Conservation (phyloP, 1,140 invertebrate species). For the Dinoponera quadriceps region DNA sequence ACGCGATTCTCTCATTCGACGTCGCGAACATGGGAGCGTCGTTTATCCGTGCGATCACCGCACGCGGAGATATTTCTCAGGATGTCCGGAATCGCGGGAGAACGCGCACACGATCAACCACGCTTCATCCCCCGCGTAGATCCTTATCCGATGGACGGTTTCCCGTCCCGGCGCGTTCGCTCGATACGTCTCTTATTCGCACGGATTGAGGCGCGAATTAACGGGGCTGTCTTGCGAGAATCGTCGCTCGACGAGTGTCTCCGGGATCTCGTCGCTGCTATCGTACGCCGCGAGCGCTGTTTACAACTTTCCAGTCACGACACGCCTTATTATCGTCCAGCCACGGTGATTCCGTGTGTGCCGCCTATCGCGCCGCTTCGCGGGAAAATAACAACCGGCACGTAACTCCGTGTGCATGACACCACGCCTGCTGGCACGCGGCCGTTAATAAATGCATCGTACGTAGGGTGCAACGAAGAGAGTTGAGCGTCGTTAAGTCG, state of each 20-base stretch:
- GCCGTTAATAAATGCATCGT: conserved; percentile 56
- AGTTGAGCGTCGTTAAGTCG: conserved; percentile 24
- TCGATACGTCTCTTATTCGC: neutral
- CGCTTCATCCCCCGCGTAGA: conserved; percentile 10
- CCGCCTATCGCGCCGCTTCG: conserved; percentile 33
- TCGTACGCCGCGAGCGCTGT: conserved; percentile 32
- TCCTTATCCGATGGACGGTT: conserved; percentile 1
- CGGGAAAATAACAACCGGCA: conserved; percentile 54
- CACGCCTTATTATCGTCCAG: conserved; percentile 46
- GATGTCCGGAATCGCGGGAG: no score
- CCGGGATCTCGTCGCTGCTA: conserved; percentile 44
- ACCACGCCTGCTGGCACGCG: conserved; percentile 34
- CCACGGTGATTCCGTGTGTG: conserved; percentile 30
- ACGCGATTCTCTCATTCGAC: neutral
- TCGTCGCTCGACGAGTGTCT: neutral
- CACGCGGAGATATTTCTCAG: no score
- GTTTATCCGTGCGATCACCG: conserved; percentile 10
- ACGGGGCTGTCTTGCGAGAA: neutral
- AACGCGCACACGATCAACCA: neutral
- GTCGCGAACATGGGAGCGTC: neutral
- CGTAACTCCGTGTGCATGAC: conserved; percentile 55
- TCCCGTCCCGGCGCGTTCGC: neutral
- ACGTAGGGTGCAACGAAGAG: neutral
- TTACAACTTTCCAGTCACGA: conserved; percentile 61
- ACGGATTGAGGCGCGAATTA: neutral